A percentile compares a stretch with the other conserved stretches of the same genome.
phyloP scores from a whole-genome alignment of 2,113 vertebrate genomes.

The Bostrychus sinensis region DNA sequence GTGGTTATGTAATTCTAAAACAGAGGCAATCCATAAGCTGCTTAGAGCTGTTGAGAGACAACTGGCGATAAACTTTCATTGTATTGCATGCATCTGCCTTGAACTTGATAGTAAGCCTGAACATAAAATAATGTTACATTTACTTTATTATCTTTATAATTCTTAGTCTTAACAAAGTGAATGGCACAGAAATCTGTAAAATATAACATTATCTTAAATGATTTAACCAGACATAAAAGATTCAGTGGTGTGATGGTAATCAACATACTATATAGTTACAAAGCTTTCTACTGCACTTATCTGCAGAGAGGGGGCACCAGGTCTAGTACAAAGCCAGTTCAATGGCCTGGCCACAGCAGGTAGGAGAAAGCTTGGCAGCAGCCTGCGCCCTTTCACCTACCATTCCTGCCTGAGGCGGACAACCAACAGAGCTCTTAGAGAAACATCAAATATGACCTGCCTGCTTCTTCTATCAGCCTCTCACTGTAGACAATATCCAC shows the following conservation, averaged over 20 bases:
- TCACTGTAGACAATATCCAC: slow-evolving; percentile 64
- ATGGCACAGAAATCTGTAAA: no score
- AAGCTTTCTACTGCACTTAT: slow-evolving; percentile 17
- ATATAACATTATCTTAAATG: no score
- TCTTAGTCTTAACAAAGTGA: no score
- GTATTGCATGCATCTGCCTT: neutral
- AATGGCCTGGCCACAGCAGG: slow-evolving; percentile 19
- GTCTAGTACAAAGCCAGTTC: slow-evolving; percentile 11
- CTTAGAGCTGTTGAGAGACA: slow-evolving; percentile 40
- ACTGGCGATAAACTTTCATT: slow-evolving; percentile 6
- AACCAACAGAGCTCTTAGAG: slow-evolving; percentile 21
- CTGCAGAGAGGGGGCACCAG: slow-evolving; percentile 23
- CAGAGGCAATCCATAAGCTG: slow-evolving; percentile 47
- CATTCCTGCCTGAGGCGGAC: slow-evolving; percentile 34
- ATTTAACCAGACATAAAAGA: no score
- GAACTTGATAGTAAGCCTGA: neutral
- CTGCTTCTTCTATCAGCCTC: slow-evolving; percentile 28
- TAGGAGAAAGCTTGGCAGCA: slow-evolving; percentile 44
- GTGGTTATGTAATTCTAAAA: slow-evolving; percentile 30
- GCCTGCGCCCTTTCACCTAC: slow-evolving; percentile 50
- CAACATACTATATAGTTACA: neutral
- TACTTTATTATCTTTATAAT: no score
- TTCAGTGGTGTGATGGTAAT: neutral
- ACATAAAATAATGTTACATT: no score
- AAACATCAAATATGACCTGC: slow-evolving; percentile 42